Evolutionary conservation across 1,140 invertebrate species (phyloP).

Genomic region (Druon quercuslanigerum): DNA sequence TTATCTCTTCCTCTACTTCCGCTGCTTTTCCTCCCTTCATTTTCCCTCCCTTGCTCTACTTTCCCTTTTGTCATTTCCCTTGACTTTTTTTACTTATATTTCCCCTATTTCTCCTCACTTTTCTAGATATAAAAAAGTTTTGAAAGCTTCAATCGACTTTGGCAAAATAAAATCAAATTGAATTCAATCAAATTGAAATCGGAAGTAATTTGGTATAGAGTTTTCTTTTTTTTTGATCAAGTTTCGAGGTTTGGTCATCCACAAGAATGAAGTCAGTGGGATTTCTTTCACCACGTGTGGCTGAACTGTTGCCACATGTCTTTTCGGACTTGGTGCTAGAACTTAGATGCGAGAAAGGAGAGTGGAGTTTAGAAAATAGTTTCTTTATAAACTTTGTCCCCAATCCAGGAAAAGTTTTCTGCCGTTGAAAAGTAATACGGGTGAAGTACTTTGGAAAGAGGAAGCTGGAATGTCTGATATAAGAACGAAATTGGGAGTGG

Average conservation of each 20-base stretch:
- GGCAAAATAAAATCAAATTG: too few relatives aligned
- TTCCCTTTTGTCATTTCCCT: too few relatives aligned
- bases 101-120: too few relatives aligned
- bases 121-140: too few relatives aligned
- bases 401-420: slow-evolving; percentile 18
- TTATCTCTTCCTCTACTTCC: too few relatives aligned
- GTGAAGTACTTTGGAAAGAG: not conserved
- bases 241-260: not conserved
- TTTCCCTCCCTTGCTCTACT: too few relatives aligned
- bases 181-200: too few relatives aligned
- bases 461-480: slow-evolving; percentile 9
- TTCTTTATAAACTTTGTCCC: not conserved
- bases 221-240: too few relatives aligned
- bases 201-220: too few relatives aligned
- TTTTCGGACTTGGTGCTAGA: slow-evolving; percentile 18
- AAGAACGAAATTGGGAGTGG: not conserved
- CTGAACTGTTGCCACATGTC: not conserved
- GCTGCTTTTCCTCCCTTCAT: too few relatives aligned
- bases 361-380: not conserved
- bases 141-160: too few relatives aligned
- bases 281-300: not conserved
- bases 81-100: too few relatives aligned
- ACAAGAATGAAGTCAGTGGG: not conserved
- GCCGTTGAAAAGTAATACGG: slow-evolving; percentile 23
- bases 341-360: not conserved